Base-by-base conservation (phyloP, 2,888 invertebrate species). In the Cheiracanthium punctorium region DNA sequence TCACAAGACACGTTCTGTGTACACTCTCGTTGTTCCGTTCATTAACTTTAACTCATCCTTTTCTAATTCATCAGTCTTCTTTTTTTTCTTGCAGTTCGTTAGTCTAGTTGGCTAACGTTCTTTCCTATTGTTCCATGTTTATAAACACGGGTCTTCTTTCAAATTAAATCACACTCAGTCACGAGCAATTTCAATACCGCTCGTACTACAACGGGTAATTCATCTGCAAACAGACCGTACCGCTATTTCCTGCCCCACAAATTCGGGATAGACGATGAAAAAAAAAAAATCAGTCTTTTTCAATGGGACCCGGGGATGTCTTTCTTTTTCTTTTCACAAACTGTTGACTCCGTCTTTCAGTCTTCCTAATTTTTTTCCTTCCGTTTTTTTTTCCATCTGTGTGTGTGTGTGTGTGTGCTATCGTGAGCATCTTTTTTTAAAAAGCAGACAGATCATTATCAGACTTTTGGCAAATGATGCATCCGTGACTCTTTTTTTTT, bases 391-490 rank as follows among this genome's bases (percentile, higher is more conserved):
- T 48, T n/a, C 17, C 65, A 43, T 76, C 37, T 65, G n/a, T 58
- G 5, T 37, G 7, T 5, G 37, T 48, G 48, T 17, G 8, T 48
- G 17, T 58, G 58, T 79, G 28, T 41, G 80, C 71, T 80, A 80
- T 80, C 80, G 28, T 29, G 41, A 67, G 33, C 43, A 76, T 67
- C 67, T 74, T 81, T 67, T 81, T 81, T 80, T 80, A 67, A 69
- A 80, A 74, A 37, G 74, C 69, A 58, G 74, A 74, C 74, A 81
- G 81, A 81, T 81, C 81, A 81, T 81, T 81, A 81, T 81, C 81
- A 33, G 48, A 75, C 74, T 75, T 75, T 69, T 81, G 81, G 81
- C 81, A 81, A 81, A 81, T 81, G 81, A 81, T 81, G 81, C 81
- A 70, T 81, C 41, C 69, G 75, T 70, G 33, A n/a, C n/a, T 24